Evolutionary conservation across 2,797 vertebrate species (phyloP), one percentile per base, ranked within the genome.

Genomic region (Cercopithecus neglectus): DNA sequence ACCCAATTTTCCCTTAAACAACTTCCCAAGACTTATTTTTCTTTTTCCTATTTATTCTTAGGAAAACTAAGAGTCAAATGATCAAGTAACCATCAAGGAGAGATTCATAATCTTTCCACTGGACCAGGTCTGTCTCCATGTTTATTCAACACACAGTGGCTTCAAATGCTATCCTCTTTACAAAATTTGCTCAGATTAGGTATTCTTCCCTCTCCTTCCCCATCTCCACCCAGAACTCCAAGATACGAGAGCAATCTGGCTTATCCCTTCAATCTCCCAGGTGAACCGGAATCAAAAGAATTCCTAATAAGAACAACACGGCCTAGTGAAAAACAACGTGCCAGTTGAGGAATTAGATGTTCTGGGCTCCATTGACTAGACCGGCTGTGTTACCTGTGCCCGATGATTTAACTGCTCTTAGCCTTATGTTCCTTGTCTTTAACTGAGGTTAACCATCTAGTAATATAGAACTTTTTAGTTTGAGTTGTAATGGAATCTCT

Each of bases 401-500:
- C 28, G 46, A 5, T 30, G 11, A 8, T 36, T 90, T 53, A n/a
- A 41, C 21, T 64, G 64, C 13, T 64, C 50, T 90, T 22, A 72
- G 39, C 41, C 8, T 67, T 70, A 57, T 11, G n/a, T 88, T 67
- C 39, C 9, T 79, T 75, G 33, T 91, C 36, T 89, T 94, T 64
- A 74, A 83, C 70, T 39, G 9, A 91, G 2, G 16, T 82, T 55
- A 91, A 72, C 79, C 44, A 53, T 80, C 30, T 8, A 36, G 36
- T 78, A 55, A 14, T 21, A 87, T 2, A 85, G 21, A 26, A 72
- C 26, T 36, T 88, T 94, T 80, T 9, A 44, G 24, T 50, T 70
- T 93, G 61, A 76, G 12, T 72, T 93, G 61, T 61, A 76, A 53
- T 87, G 28, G 55, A 44, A 94, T 95, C n/a, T 89, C 26, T 89